Evolutionary conservation across 2,888 invertebrate species (phyloP), one percentile per base, ranked within the genome.

Genomic region (Pristionchus mayeri): DNA sequence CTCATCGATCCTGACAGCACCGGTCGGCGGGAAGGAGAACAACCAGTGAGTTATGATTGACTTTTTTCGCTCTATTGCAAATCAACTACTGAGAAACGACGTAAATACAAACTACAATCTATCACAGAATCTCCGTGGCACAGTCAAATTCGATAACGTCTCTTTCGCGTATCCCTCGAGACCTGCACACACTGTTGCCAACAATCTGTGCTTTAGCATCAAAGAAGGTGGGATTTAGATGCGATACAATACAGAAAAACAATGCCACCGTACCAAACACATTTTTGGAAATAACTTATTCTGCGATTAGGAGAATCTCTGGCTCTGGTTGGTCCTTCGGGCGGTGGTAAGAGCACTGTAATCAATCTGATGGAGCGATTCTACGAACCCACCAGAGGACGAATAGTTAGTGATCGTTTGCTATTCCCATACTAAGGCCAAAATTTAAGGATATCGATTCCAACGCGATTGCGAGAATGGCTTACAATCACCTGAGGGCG

Each of bases 341-440:
- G 97, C 0, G 96, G 96, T 92, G 97, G 97, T 3, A 97, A 97
- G 93, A 96, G 96, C 54, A 97, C 97, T 0, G 95, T 96, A 75
- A 95, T 97, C 84, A 96, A 96, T 91, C 94, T 97, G 44, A 93
- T 97, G 0, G 95, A 96, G 93, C 94, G 96, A 85, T 96, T 96
- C 93, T 97, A 97, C 92, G 96, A 96, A 92, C 95, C 95, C 0
- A 93, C 94, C 11, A 93, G 93, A 3, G 96, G 96, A 18, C 91
- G 94, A 48, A 95, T 96, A 87, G 94, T 95, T 96, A 87, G 94
- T 40, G 4, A 18, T 9, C 9, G n/a, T 0, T 34, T 0, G 30
- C 27, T 0, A 50, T 16, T n/a, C 0, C 16, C 0, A 16, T 40
- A 50, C 2, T 9, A 4, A 24, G 52, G 21, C 13, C 54, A 13